A percentile compares a stretch with the other conserved stretches of the same genome.
These are phyloP conservation scores for Apostichopus californicus DNA, from an alignment of 35 echinoderm and acorn worm species.

Conservation along the genomic window DNA sequence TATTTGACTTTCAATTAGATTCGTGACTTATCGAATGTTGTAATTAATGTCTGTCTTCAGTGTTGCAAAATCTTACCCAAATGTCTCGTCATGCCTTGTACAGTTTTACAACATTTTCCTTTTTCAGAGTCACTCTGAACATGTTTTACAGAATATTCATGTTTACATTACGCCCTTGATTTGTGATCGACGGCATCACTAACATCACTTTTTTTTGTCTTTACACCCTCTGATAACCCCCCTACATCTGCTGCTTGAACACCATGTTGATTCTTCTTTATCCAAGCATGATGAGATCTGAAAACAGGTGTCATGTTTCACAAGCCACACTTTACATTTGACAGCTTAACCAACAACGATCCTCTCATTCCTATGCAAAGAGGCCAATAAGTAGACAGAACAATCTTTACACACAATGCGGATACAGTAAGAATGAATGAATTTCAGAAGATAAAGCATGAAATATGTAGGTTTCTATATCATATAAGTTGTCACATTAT, in stretches of 20 bases:
- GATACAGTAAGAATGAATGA: too few relatives aligned
- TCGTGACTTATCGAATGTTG: too few relatives aligned
- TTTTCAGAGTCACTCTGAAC: background rate
- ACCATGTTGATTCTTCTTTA: slow-evolving; percentile 18
- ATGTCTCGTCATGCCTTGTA: background rate
- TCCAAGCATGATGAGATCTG: slow-evolving; percentile 27
- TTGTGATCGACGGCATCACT: background rate
- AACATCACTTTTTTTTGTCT: background rate
- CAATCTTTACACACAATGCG: too few relatives aligned
- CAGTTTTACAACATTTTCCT: background rate
- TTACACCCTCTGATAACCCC: background rate
- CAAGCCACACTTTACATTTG: slow-evolving; percentile 18
- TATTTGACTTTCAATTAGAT: too few relatives aligned
- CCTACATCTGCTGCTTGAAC: background rate
- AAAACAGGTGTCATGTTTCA: background rate
- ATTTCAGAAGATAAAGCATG: too few relatives aligned
- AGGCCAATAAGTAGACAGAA: background rate
- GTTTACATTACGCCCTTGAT: background rate
- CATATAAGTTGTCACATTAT: too few relatives aligned
- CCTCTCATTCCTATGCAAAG: background rate
- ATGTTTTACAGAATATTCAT: background rate
- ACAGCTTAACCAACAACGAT: background rate
- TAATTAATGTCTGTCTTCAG: too few relatives aligned
- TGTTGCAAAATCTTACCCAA: too few relatives aligned
- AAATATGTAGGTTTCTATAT: too few relatives aligned